Evolutionary conservation across 1,140 invertebrate genomes (phyloP).

Genomic region (Nephila pilipes): DNA sequence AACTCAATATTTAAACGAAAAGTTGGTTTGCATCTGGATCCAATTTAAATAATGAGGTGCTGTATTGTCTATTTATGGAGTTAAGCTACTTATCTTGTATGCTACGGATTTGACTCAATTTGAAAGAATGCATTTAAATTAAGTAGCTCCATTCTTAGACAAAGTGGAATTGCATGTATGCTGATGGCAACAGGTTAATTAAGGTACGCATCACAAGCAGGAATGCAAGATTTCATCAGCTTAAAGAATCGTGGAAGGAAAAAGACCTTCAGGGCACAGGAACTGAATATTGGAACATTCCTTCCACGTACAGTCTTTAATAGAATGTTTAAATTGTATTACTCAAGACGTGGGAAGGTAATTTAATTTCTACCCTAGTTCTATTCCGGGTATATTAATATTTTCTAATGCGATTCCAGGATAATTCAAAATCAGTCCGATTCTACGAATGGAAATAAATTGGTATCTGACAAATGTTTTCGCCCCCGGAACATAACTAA

Average conservation of each 20-base stretch:
- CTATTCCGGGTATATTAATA: conserved; percentile 5
- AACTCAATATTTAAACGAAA: conserved; percentile 18
- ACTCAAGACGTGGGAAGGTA: neutral
- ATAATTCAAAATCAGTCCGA: neutral
- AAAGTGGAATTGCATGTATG: neutral
- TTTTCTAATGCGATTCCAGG: conserved; percentile 14
- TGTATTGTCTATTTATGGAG: neutral
- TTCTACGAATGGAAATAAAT: neutral
- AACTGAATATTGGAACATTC: neutral
- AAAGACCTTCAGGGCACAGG: conserved; percentile 16
- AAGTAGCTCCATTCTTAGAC: conserved; percentile 5
- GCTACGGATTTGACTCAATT: neutral
- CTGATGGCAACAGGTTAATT: conserved; percentile 35
- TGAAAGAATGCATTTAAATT: conserved; percentile 48
- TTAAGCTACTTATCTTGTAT: conserved; percentile 17
- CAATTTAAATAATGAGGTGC: conserved; percentile 29
- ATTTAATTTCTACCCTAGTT: conserved; percentile 4
- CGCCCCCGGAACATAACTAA: neutral
- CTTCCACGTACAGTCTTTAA: neutral
- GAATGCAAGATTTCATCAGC: conserved; percentile 16
- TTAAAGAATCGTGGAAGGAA: neutral
- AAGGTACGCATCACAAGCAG: neutral
- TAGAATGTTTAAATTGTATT: conserved; percentile 40
- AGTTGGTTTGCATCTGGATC: neutral
- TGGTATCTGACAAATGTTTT: neutral